These are phyloP conservation scores for Trichonephila clavipes DNA, from an alignment of 1,140 invertebrate genomes.

Conservation along the genomic window DNA sequence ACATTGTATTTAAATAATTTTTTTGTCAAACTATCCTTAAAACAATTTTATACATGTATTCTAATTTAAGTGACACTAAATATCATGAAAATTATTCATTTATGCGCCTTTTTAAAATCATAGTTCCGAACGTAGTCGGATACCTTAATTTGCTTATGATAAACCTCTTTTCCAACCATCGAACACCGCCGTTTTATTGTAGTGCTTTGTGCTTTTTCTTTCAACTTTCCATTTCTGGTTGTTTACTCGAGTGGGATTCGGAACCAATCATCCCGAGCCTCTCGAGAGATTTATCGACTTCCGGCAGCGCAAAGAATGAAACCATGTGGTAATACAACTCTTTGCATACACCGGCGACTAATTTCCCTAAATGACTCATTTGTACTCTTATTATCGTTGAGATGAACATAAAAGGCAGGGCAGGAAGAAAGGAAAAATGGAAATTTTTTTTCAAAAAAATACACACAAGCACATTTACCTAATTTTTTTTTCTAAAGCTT, in stretches of 20 bases:
- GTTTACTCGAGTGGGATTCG: slow-evolving; percentile 25
- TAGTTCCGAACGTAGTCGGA: no score
- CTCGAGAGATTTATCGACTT: slow-evolving; percentile 34
- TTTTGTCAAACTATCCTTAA: no score
- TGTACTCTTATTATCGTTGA: neutral
- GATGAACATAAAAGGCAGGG: neutral
- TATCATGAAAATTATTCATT: no score
- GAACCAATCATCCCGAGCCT: neutral
- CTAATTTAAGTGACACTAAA: no score
- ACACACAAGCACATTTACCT: no score
- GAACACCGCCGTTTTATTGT: neutral
- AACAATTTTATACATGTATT: no score
- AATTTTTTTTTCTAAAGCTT: no score
- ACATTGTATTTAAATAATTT: no score
- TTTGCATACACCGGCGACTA: neutral
- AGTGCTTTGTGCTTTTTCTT: neutral
- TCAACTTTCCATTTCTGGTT: slow-evolving; percentile 30
- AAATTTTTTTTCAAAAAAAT: no score
- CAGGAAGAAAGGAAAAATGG: neutral
- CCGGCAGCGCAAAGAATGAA: slow-evolving; percentile 5
- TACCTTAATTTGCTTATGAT: no score
- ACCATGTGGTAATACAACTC: slow-evolving; percentile 30
- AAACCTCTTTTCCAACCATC: no score
- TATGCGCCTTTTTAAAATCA: no score
- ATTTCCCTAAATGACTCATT: slow-evolving; percentile 32